Conservation (phyloP, 2,888 invertebrate genomes). For the Phania funesta region DNA sequence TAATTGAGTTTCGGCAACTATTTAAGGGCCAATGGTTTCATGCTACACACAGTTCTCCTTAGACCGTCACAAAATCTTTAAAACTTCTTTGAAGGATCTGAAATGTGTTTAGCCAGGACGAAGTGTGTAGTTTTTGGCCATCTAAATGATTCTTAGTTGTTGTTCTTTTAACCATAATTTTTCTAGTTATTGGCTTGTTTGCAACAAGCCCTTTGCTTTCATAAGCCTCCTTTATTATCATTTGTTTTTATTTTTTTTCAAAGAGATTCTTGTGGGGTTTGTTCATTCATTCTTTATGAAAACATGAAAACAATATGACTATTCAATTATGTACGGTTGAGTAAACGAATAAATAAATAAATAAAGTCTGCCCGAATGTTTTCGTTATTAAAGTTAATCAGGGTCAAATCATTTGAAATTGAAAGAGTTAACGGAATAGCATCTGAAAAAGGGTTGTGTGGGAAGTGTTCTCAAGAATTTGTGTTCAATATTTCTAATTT, state of each 20-base stretch:
- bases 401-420: conserved; percentile 63
- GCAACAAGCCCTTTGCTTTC: conserved; percentile 36
- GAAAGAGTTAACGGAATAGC: conserved; percentile 40
- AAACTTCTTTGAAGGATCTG: background rate
- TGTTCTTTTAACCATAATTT: conserved; percentile 43
- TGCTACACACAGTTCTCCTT: background rate
- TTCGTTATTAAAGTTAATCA: conserved; percentile 54
- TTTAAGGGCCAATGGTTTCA: conserved; percentile 37
- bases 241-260: background rate
- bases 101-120: background rate
- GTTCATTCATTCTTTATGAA: conserved; percentile 43
- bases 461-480: too few relatives aligned
- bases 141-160: conserved; percentile 30
- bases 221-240: background rate
- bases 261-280: conserved; percentile 4
- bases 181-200: conserved; percentile 62
- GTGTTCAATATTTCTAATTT: too few relatives aligned
- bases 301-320: conserved; percentile 52
- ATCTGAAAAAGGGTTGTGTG: too few relatives aligned
- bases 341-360: conserved; percentile 41
- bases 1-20: conserved; percentile 78
- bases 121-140: background rate
- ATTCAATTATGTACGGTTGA: conserved; percentile 65
- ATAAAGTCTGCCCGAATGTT: conserved; percentile 18
- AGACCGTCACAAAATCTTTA: background rate